Evolutionary conservation across 2,888 invertebrate species (phyloP).

Genomic region (Achlya flavicornis): DNA sequence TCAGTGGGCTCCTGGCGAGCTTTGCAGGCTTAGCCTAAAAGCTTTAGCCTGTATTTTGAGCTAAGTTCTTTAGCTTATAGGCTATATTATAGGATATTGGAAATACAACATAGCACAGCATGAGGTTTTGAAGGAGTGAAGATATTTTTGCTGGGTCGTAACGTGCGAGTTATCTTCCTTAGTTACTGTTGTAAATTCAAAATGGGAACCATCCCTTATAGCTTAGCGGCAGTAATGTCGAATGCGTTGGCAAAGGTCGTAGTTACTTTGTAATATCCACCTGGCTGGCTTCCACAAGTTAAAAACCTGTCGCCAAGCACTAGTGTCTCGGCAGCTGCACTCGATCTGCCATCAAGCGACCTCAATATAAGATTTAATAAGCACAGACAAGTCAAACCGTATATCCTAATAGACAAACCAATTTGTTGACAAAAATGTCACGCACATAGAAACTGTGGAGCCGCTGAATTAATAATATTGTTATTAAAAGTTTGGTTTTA

Average conservation of each 20-base stretch:
- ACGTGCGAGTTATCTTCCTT: too few species aligned
- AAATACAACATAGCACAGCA: not conserved
- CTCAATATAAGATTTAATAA: not conserved
- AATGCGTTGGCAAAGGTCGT: too few species aligned
- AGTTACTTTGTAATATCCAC: too few species aligned
- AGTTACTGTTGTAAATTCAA: too few species aligned
- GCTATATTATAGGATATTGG: not conserved
- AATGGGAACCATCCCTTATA: too few species aligned
- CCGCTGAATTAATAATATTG: slow-evolving; percentile 1
- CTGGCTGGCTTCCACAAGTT: too few species aligned
- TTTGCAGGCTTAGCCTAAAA: not conserved
- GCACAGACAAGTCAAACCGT: not conserved
- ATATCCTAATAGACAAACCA: not conserved
- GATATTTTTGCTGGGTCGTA: too few species aligned
- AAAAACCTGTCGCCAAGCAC: too few species aligned
- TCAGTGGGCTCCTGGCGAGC: not conserved
- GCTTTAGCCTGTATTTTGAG: not conserved
- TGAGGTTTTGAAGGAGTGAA: not conserved
- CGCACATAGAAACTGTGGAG: slow-evolving; percentile 2
- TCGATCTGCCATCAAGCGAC: too few species aligned
- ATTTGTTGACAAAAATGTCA: slow-evolving; percentile 3
- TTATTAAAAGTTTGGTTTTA: slow-evolving; percentile 1
- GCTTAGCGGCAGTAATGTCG: too few species aligned
- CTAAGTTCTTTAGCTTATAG: not conserved
- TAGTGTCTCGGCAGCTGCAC: too few species aligned